Evolutionary conservation across 2,113 vertebrate species (phyloP).

Genomic region (Orcinus orca): DNA sequence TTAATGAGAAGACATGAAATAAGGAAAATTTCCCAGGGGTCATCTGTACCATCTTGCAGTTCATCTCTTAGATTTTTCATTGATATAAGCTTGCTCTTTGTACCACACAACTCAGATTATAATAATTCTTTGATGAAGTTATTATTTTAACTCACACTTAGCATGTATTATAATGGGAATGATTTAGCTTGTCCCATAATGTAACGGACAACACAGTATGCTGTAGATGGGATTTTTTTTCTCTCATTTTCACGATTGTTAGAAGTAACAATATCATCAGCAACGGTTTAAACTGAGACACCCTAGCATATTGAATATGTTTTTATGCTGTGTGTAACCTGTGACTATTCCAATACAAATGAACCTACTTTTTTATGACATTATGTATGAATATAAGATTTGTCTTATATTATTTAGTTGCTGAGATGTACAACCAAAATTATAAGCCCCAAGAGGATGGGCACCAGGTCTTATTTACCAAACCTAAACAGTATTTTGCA

Average conservation of each 20-base stretch:
- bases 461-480: neutral
- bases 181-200: neutral
- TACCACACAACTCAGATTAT: neutral
- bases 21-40: neutral
- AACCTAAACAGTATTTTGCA: neutral
- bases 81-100: neutral
- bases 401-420: neutral
- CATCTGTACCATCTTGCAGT: neutral
- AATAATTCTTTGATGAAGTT: neutral
- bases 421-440: neutral
- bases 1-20: neutral
- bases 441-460: neutral
- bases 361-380: neutral
- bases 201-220: neutral
- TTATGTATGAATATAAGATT: neutral
- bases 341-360: neutral
- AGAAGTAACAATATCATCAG: neutral
- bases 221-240: neutral
- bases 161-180: neutral
- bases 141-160: neutral
- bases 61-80: neutral
- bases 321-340: neutral
- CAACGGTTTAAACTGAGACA: neutral
- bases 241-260: neutral
- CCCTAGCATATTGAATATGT: neutral